Conservation (phyloP, 2,888 invertebrate species). For the Sminthurinus aureus region DNA sequence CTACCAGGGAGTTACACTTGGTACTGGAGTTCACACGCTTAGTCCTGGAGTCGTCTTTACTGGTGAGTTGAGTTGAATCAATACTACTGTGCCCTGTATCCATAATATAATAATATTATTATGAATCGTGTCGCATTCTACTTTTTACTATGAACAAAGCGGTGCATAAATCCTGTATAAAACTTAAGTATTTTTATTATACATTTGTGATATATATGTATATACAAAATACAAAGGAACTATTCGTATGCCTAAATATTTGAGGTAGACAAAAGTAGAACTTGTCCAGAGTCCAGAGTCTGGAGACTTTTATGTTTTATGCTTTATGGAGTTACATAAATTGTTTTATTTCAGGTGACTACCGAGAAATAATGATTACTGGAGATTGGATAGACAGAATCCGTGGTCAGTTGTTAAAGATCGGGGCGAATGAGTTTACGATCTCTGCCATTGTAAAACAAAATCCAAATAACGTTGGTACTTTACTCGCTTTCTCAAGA, state of each 20-base stretch:
- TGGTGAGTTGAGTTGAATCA: conserved; percentile 68
- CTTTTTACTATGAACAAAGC: no score
- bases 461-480: conserved; percentile 82
- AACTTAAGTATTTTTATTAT: no score
- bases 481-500: conserved; percentile 82
- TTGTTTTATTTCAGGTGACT: conserved; percentile 52
- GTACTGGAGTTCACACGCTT: conserved; percentile 74
- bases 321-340: neutral
- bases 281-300: neutral
- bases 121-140: no score
- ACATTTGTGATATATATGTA: no score
- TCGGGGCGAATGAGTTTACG: conserved; percentile 67
- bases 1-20: conserved; percentile 74
- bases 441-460: conserved; percentile 79
- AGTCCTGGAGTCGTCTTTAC: conserved; percentile 77
- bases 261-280: neutral
- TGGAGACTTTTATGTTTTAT: neutral
- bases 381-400: conserved; percentile 60
- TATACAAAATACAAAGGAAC: no score
- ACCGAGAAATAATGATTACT: conserved; percentile 59
- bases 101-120: no score
- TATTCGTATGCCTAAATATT: no score
- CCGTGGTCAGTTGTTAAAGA: conserved; percentile 55
- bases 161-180: no score
- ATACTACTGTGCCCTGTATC: no score